Conservation (phyloP, 1,140 invertebrate genomes). For the Sarcophaga bullata region DNA sequence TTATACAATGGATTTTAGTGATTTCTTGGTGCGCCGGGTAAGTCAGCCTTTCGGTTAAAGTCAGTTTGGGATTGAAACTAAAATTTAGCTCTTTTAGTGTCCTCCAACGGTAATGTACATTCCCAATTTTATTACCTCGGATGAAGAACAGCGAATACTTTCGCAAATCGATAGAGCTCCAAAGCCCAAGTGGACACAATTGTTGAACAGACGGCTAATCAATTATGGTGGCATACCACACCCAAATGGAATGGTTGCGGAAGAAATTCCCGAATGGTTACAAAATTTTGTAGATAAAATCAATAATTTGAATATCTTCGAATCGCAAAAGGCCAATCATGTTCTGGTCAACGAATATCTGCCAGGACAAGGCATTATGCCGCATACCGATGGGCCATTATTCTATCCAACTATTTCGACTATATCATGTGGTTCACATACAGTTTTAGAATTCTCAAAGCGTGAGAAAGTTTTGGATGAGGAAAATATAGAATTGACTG, state of each 20-base stretch:
- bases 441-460: conserved; percentile 84
- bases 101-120: conserved; percentile 85
- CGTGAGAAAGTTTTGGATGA: conserved; percentile 56
- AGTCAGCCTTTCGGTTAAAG: not conserved
- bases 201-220: conserved; percentile 89
- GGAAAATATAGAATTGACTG: not conserved
- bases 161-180: conserved; percentile 81
- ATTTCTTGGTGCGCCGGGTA: conserved; percentile 62
- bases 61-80: too few relatives aligned
- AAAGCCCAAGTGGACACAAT: conserved; percentile 95
- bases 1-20: conserved; percentile 58
- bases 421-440: conserved; percentile 90
- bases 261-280: conserved; percentile 88
- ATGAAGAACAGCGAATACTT: conserved; percentile 82
- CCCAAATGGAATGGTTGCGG: conserved; percentile 93
- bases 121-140: conserved; percentile 86
- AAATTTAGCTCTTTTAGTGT: conserved; percentile 67
- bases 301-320: conserved; percentile 76
- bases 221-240: conserved; percentile 97
- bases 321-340: conserved; percentile 87
- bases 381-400: conserved; percentile 93
- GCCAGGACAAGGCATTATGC: conserved; percentile 92
- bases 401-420: conserved; percentile 95
- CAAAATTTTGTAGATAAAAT: conserved; percentile 80
- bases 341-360: conserved; percentile 96